Conservation (phyloP, 2,888 invertebrate genomes). For the Rhagonycha fulva region DNA sequence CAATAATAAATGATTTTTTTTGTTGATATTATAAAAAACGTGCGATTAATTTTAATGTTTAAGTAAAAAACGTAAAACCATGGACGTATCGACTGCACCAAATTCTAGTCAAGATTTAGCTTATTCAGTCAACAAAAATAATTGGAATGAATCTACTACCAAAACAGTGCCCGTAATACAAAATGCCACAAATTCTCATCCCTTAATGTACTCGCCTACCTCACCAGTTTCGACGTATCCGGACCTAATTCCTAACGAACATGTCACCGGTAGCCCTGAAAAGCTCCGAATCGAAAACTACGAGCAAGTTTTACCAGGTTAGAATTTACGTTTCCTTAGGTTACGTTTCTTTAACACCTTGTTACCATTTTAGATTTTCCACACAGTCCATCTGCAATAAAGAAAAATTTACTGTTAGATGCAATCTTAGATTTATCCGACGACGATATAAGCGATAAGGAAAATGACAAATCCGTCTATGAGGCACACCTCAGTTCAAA, state of each 20-base stretch:
- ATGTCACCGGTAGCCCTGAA: conserved; percentile 48
- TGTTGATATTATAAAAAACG: background rate
- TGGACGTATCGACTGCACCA: conserved; percentile 43
- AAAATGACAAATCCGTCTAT: conserved; percentile 58
- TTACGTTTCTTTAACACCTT: background rate
- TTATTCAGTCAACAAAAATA: conserved; percentile 27
- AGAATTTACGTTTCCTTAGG: background rate
- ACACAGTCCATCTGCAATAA: conserved; percentile 62
- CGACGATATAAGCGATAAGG: conserved; percentile 52
- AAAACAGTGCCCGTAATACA: conserved; percentile 32
- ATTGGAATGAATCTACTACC: conserved; percentile 35
- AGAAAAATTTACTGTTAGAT: conserved; percentile 59
- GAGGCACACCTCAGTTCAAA: conserved; percentile 58
- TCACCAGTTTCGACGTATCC: conserved; percentile 51
- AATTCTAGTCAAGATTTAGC: conserved; percentile 36
- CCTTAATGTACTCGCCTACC: conserved; percentile 51
- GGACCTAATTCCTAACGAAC: conserved; percentile 50
- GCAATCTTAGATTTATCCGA: conserved; percentile 60
- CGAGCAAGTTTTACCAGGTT: conserved; percentile 47
- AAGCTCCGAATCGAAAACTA: conserved; percentile 42
- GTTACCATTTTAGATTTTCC: conserved; percentile 54
- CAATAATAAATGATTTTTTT: background rate
- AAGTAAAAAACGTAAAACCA: conserved; percentile 33
- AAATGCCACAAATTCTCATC: conserved; percentile 54
- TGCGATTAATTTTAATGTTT: background rate